Base-by-base conservation (phyloP, 2,113 vertebrate species). In the Baryphthengus martii region DNA sequence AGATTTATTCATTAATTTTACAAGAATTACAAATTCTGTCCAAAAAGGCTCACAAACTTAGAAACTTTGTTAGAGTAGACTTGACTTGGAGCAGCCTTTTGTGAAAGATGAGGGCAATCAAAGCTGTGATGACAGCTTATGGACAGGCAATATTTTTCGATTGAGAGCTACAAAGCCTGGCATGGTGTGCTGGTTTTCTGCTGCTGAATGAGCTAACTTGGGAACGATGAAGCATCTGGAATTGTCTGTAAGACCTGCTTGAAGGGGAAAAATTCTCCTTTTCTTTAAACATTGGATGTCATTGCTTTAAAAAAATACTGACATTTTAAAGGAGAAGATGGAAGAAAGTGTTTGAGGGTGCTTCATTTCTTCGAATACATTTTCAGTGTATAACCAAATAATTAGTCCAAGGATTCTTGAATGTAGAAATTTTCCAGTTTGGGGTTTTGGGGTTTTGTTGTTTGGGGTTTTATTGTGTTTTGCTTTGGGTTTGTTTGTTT, bases 111-210 rank as follows among this genome's bases (percentile, higher is more conserved):
- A 8, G 28, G 23, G 10, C 20, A 11, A 15, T 72, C 28, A 44
- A 39, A 77, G 50, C 61, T 67, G 25, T 74, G 72, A 59, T 63
- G 39, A 31, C 45, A 71, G 12, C 23, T 82, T 53, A 45, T 8
- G 0, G 0, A 19, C 25, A 17, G 21, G 7, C 17, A 7, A 7
- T 8, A 5, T 55, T 70, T 68, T 49, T 19, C 10, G 5, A 63
- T 29, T 44, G 35, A 63, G 13, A 68, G 28, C 62, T 76, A 4
- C 33, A 35, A 63, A 89, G 62, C 65, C 50, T 74, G 52, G 7
- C 1, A 1, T 47, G 55, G 8, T 76, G 42, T 23, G n/a, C 49
- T 75, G n/a, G 35, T 75, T 19, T 17, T 49, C 47, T 82, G 33
- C 37, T 78, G 42, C 63, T 63, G 55, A 71, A 26, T 17, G 29